Evolutionary conservation across 37 sponge, comb jelly and placozoan genomes (phyloP).

Genomic region (Eunapius fragilis): DNA sequence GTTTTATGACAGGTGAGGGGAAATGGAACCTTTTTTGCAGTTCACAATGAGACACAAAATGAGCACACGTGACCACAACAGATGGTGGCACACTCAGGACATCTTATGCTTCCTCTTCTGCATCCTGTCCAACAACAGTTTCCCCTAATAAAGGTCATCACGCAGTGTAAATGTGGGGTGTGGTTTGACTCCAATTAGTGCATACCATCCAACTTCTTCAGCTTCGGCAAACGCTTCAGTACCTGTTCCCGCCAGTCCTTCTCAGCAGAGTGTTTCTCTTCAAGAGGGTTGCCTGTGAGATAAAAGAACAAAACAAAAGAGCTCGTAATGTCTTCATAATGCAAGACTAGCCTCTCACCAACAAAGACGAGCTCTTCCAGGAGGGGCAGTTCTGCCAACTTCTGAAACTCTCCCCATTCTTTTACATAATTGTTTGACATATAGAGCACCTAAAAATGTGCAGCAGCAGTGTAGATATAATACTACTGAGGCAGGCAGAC

Average conservation of each 20-base stretch:
- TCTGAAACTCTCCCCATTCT: slow-evolving; percentile 97
- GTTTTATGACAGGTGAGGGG: neutral
- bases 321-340: neutral
- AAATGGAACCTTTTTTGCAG: neutral
- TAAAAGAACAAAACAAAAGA: neutral
- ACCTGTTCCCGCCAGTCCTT: slow-evolving; percentile 93
- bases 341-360: slow-evolving; percentile 37
- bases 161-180: neutral
- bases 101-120: slow-evolving; percentile 73
- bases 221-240: slow-evolving; percentile 77
- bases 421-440: slow-evolving; percentile 98
- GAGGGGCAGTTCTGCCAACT: slow-evolving; percentile 85
- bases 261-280: slow-evolving; percentile 92
- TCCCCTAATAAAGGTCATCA: slow-evolving; percentile 44
- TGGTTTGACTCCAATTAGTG: neutral
- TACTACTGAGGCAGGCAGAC: neutral
- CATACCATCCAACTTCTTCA: slow-evolving; percentile 95
- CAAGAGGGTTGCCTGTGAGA: slow-evolving; percentile 87
- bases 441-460: slow-evolving; percentile 90
- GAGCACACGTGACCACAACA: neutral
- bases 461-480: no score
- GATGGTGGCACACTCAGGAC: no score
- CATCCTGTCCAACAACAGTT: slow-evolving; percentile 85
- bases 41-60: neutral
- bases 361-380: slow-evolving; percentile 95